Base-by-base conservation (phyloP, 2,797 vertebrate species). In the Avahi laniger region DNA sequence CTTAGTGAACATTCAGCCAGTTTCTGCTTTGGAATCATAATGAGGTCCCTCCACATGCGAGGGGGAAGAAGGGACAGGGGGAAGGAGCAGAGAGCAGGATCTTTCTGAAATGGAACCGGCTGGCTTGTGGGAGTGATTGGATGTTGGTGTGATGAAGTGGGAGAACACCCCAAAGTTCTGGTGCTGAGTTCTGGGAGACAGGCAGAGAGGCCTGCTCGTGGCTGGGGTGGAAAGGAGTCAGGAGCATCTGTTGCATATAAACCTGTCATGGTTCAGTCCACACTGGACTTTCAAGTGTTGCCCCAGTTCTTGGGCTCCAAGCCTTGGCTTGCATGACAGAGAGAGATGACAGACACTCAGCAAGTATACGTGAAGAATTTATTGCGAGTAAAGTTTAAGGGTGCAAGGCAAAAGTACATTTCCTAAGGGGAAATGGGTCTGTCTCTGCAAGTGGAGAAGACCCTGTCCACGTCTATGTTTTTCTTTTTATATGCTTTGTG, bases 21-120 rank as follows among this genome's bases (percentile, higher is more conserved):
- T 93, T 61, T 93, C 41, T 86, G 3, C 35, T 89, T 75, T 14
- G 9, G 73, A 76, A 92, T 86, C 30, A 30, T 22, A 30, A 61
- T 24, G 33, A 35, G 14, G 46, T 85, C n/a, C n/a, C 80, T 93
- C 20, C 57, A 48, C 30, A 28, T 63, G 59, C 69, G 22, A 24
- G n/a, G 14, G 5, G 4, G 12, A 4, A 15, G 57, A 76, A 54
- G 52, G 11, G 4, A 10, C 0, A 14, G 28, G 13, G 2, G 6
- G 22, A 72, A 28, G 59, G 83, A 52, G 41, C 2, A 17, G 52
- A 85, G 52, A 43, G 20, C 0, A 65, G 26, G 35, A 4, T 26
- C 24, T 79, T 35, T 79, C 17, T 46, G 9, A 30, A 22, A 28
- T 63, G 41, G 28, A 48, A 22, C 43, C 78, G 50, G 24, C 65